phyloP scores from a whole-genome alignment of 1,140 invertebrate genomes.

The Oreohelix idahoensis region DNA sequence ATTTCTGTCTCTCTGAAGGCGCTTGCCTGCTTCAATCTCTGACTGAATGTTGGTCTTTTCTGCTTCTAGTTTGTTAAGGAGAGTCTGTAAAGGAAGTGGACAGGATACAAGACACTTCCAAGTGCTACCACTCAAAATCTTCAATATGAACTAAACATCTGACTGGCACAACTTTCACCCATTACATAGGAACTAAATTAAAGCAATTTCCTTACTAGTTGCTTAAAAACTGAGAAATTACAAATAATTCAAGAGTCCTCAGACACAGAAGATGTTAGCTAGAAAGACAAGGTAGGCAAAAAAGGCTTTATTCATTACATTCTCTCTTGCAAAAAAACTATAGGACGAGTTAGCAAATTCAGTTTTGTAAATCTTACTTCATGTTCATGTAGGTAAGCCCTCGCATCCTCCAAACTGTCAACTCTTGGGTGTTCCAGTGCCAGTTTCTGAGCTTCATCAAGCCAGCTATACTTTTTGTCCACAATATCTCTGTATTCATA shows the following conservation, averaged over 20 bases:
- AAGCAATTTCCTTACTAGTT: no score
- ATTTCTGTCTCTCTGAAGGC: conserved; percentile 87
- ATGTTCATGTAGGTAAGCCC: conserved; percentile 77
- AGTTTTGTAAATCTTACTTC: conserved; percentile 55
- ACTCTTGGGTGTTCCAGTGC: conserved; percentile 82
- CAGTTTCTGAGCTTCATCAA: conserved; percentile 67
- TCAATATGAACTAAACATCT: no score
- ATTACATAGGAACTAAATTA: no score
- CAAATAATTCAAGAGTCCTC: no score
- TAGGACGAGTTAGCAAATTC: background rate
- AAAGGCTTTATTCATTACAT: no score
- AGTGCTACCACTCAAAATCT: no score
- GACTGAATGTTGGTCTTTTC: conserved; percentile 89
- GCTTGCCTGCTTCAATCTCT: conserved; percentile 91
- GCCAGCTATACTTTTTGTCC: conserved; percentile 79
- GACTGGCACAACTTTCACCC: no score
- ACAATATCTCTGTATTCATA: conserved; percentile 92
- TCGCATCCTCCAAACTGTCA: conserved; percentile 83
- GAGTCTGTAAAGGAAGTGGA: conserved; percentile 55
- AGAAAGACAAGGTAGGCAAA: no score
- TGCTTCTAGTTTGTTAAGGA: conserved; percentile 83
- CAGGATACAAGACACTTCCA: no score
- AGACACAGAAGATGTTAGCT: no score
- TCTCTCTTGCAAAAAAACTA: no score
- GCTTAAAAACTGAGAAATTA: no score